phyloP scores from a whole-genome alignment of 1,140 invertebrate genomes.

The Pinna nobilis region DNA sequence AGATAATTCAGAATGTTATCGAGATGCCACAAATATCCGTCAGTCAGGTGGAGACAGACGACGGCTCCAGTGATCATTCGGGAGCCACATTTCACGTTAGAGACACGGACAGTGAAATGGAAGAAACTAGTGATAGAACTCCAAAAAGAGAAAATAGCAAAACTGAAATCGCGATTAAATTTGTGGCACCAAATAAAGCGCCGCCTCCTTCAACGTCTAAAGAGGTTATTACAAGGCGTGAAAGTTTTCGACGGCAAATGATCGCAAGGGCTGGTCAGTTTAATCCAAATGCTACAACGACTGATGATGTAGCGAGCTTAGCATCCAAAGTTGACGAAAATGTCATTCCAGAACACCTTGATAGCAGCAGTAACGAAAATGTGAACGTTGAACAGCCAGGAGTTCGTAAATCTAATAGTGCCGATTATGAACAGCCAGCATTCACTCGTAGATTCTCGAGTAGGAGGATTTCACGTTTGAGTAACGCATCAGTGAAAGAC shows the following conservation, averaged over 20 bases:
- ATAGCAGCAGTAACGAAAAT: neutral
- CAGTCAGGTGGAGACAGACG: slow-evolving; percentile 50
- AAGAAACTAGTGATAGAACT: slow-evolving; percentile 32
- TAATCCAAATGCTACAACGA: slow-evolving; percentile 32
- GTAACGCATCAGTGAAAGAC: no score
- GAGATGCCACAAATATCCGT: slow-evolving; percentile 14
- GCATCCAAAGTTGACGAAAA: slow-evolving; percentile 7
- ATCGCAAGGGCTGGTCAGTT: slow-evolving; percentile 63
- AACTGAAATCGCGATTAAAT: slow-evolving; percentile 63
- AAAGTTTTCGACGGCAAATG: slow-evolving; percentile 69
- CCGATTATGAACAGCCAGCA: neutral
- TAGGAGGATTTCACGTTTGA: slow-evolving; percentile 1
- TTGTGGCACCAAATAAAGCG: slow-evolving; percentile 64
- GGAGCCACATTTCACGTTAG: slow-evolving; percentile 66
- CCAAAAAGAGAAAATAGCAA: slow-evolving; percentile 49
- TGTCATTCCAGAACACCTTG: slow-evolving; percentile 33
- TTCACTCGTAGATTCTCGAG: slow-evolving; percentile 14
- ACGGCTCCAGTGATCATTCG: slow-evolving; percentile 67
- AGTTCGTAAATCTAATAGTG: neutral
- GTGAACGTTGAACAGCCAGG: neutral
- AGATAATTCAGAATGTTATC: slow-evolving; percentile 9
- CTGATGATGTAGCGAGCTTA: slow-evolving; percentile 3
- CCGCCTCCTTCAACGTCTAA: slow-evolving; percentile 66
- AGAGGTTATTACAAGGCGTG: slow-evolving; percentile 64
- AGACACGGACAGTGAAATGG: slow-evolving; percentile 57